Evolutionary conservation across 2,888 invertebrate species (phyloP), one percentile per base, ranked within the genome.

Genomic region (Strigamia transsilvanica): DNA sequence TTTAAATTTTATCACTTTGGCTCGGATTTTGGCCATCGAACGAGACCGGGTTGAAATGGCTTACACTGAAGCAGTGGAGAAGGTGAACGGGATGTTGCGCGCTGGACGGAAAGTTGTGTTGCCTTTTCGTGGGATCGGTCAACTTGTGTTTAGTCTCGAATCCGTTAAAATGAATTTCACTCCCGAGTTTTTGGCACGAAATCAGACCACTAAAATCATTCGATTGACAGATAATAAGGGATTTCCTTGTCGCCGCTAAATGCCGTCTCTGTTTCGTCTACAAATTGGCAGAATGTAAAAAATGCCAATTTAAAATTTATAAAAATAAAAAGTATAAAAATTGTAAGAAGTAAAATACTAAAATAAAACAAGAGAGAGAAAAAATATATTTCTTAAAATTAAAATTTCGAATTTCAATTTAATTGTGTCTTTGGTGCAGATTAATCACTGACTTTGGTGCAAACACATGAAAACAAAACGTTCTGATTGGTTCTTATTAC

Each of bases 1-100:
- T 1, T 21, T 80, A 12, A 80, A 42, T 21, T 80, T 80, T 21
- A 9, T 41, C 2, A 42, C 46, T 15, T 18, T 80, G 7, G 34
- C 80, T 1, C 12, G 80, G 15, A 38, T 80, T 15, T 21, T 80
- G 80, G 80, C 80, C 3, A 41, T 80, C 23, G 80, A 34, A 18
- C 80, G 80, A 2, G 34, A 80, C 80, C 80, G 80, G 2, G 80
- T 80, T 12, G 80, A 80, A 42, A 38, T 80, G 46, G 80, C 80
- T 2, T 80, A 80, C 41, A 4, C 10, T 18, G 80, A 80, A 42
- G 18, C 23, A 2, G 41, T 80, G 5, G 42, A 80, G n/a, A 80
- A 80, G 41, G 21, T 42, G 0, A 42, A 41, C 41, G 34, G 42
- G 7, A n/a, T 34, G 41, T 13, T 80, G 18, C 38, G 80, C 1